Evolutionary conservation across 2,797 vertebrate genomes (phyloP).

Genomic region (Poeciliopsis presidionis): DNA sequence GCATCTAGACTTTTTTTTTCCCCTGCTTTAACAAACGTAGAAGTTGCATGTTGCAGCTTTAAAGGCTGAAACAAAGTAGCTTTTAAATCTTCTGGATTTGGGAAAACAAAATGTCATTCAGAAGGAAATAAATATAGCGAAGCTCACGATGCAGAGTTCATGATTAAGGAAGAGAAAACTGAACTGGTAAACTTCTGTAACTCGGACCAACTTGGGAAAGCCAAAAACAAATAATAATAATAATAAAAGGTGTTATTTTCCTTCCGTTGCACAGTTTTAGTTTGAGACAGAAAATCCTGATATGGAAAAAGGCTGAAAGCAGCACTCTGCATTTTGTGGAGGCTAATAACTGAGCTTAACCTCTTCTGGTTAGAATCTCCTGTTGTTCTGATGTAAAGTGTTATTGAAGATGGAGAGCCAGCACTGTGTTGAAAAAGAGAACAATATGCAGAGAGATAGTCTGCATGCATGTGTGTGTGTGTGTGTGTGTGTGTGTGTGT

Average conservation of each 20-base stretch:
- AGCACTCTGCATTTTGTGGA: constrained; percentile 13
- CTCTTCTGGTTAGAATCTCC: not conserved
- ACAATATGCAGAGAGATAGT: constrained; percentile 16
- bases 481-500: not conserved
- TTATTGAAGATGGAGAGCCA: constrained; percentile 35
- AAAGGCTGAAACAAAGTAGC: not conserved
- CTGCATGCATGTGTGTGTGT: not conserved
- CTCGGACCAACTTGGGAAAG: not conserved
- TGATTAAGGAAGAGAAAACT: not conserved
- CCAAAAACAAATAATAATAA: not conserved
- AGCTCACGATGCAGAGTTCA: not conserved
- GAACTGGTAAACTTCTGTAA: not conserved
- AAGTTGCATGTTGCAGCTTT: not conserved
- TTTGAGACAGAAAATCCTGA: not conserved
- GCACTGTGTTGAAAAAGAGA: constrained; percentile 29
- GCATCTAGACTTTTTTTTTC: too few species aligned
- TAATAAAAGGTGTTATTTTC: not conserved
- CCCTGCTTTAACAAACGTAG: not conserved
- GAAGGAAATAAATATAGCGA: not conserved
- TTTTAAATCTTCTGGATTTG: not conserved
- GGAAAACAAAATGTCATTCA: not conserved
- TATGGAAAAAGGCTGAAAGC: not conserved
- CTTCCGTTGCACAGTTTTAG: not conserved
- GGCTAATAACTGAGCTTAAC: not conserved
- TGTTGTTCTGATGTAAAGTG: constrained; percentile 48